Percentiles rank a stretch among this genome's conserved stretches.
These are phyloP conservation scores for Hemibagrus wyckioides DNA, from an alignment of 2,113 vertebrate genomes.

Conservation along the genomic window DNA sequence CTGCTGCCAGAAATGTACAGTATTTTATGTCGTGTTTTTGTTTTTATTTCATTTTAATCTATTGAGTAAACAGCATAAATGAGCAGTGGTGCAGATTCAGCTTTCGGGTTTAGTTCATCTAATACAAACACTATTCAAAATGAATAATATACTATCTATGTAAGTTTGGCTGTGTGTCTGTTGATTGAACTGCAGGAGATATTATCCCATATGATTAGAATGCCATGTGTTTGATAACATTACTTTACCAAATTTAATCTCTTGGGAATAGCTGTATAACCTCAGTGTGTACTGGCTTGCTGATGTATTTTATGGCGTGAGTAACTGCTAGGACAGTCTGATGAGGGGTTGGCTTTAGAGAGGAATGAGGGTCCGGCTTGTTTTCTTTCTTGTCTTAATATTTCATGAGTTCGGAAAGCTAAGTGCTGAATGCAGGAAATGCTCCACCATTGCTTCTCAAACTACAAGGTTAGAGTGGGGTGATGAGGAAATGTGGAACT, in stretches of 20 bases:
- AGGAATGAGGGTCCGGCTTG: neutral
- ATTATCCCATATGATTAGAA: neutral
- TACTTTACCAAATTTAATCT: neutral
- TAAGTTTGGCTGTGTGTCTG: neutral
- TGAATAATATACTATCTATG: neutral
- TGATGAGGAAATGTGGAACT: neutral
- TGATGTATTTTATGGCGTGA: neutral
- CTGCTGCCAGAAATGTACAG: neutral
- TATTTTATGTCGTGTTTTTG: neutral
- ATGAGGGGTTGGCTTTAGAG: conserved; percentile 14
- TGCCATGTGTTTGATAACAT: neutral
- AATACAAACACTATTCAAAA: neutral
- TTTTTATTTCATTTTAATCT: too few relatives aligned
- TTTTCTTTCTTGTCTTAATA: conserved; percentile 29
- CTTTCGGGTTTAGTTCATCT: neutral
- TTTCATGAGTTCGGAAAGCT: conserved; percentile 41
- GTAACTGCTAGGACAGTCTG: neutral
- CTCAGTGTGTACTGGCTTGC: neutral
- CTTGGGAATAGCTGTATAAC: neutral
- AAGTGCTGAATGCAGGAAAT: neutral
- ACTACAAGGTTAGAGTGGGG: neutral
- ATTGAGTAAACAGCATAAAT: neutral
- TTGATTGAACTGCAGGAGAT: neutral
- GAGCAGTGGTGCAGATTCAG: neutral
- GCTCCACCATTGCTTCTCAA: neutral